These are phyloP conservation scores for Petroica traversi DNA, from an alignment of 2,113 vertebrate genomes.

Conservation along the genomic window DNA sequence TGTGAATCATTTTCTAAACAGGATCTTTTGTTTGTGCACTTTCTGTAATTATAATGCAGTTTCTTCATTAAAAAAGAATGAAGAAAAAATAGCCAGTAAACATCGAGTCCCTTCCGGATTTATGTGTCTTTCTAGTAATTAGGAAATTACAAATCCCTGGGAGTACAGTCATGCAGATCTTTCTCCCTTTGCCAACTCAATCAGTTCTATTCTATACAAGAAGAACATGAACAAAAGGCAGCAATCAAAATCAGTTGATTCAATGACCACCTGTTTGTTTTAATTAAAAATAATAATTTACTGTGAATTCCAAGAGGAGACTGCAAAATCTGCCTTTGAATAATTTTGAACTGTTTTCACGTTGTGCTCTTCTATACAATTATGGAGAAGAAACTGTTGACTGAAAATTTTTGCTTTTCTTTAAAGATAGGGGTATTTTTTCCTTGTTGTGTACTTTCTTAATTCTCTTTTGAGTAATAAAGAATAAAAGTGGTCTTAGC, in stretches of 20 bases:
- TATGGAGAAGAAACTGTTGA: neutral
- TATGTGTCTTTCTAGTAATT: constrained; percentile 35
- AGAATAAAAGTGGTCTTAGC: neutral
- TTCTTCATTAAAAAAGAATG: constrained; percentile 51
- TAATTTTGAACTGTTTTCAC: neutral
- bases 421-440: neutral
- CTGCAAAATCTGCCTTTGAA: neutral
- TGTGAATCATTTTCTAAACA: neutral
- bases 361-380: neutral
- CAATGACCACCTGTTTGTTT: constrained; percentile 32
- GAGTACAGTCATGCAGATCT: neutral
- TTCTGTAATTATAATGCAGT: constrained; percentile 31
- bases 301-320: neutral
- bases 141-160: constrained; percentile 41
- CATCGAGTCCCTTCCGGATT: neutral
- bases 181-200: constrained; percentile 35
- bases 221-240: constrained; percentile 19
- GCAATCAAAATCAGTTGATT: constrained; percentile 9
- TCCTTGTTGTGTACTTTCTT: neutral
- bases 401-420: neutral
- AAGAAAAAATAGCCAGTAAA: neutral
- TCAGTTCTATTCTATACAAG: neutral
- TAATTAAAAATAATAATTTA: constrained; percentile 36
- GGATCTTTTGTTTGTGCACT: neutral
- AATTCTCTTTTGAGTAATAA: neutral